Percentiles rank a stretch among this genome's conserved stretches.
These are phyloP conservation scores for Labia minor DNA, from an alignment of 2,888 invertebrate genomes.

Conservation along the genomic window DNA sequence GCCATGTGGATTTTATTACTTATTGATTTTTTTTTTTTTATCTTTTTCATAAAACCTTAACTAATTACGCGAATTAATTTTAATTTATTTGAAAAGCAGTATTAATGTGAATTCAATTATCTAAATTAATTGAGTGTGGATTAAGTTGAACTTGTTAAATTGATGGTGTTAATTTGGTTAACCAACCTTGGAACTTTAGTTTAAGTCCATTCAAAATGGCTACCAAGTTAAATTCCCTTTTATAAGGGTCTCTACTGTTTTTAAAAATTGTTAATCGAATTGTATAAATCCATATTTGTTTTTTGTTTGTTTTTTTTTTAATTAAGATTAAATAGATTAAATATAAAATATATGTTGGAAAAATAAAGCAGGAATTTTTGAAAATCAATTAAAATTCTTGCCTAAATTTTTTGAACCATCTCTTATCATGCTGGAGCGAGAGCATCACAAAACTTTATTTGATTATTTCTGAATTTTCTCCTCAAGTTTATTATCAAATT, in stretches of 20 bases:
- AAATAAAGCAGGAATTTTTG: no score
- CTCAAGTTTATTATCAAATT: no score
- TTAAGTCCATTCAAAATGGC: conserved; percentile 2
- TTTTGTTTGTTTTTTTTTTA: no score
- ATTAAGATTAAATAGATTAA: no score
- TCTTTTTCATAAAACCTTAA: neutral
- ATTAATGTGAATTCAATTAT: conserved; percentile 13
- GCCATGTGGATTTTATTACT: neutral
- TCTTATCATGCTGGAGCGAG: no score
- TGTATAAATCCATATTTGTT: no score
- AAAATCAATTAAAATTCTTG: no score
- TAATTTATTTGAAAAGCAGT: neutral
- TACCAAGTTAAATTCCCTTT: neutral
- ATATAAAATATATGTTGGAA: no score
- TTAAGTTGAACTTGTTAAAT: conserved; percentile 13
- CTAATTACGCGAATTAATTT: conserved; percentile 1
- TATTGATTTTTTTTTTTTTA: neutral
- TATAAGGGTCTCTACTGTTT: neutral
- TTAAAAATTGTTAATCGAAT: no score
- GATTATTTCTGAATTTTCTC: no score
- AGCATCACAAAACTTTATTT: no score
- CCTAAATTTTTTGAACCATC: no score
- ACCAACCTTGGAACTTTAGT: conserved; percentile 1
- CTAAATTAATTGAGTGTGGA: conserved; percentile 13
- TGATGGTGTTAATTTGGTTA: conserved; percentile 13